Evolutionary conservation across 2,797 vertebrate species (phyloP).

Genomic region (Scomberomorus guttatus): DNA sequence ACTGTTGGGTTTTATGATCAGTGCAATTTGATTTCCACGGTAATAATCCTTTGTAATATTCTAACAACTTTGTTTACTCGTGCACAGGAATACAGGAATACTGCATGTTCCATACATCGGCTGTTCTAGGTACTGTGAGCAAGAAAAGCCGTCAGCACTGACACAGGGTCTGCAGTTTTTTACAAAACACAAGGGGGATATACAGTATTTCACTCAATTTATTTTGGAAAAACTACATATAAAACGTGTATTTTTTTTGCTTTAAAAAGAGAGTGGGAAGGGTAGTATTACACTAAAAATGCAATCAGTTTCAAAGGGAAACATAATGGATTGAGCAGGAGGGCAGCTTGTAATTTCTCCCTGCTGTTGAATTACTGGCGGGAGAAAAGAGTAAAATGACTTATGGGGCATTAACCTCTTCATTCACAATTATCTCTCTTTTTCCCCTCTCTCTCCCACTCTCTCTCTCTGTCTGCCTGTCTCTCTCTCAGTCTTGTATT

Average conservation of each 20-base stretch:
- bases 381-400: slow-evolving; percentile 68
- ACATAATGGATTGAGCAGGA: slow-evolving; percentile 60
- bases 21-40: slow-evolving; percentile 30
- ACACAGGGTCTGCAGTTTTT: background rate
- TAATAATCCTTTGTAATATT: slow-evolving; percentile 19
- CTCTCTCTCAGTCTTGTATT: slow-evolving; percentile 72
- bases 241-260: slow-evolving; percentile 14
- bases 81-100: slow-evolving; percentile 6
- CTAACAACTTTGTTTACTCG: slow-evolving; percentile 13
- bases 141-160: background rate
- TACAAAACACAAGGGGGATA: slow-evolving; percentile 1
- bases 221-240: slow-evolving; percentile 20
- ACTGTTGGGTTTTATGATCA: slow-evolving; percentile 48
- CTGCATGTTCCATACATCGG: background rate
- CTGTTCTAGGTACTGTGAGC: slow-evolving; percentile 9
- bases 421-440: slow-evolving; percentile 61
- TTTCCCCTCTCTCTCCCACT: background rate
- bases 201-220: slow-evolving; percentile 3
- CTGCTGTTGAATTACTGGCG: slow-evolving; percentile 59
- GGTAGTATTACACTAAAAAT: slow-evolving; percentile 35
- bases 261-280: slow-evolving; percentile 20
- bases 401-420: slow-evolving; percentile 78
- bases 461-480: background rate
- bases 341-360: slow-evolving; percentile 60
- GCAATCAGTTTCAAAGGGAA: slow-evolving; percentile 55